phyloP scores from a whole-genome alignment of 2,797 vertebrate genomes.

The Lateolabrax maculatus region DNA sequence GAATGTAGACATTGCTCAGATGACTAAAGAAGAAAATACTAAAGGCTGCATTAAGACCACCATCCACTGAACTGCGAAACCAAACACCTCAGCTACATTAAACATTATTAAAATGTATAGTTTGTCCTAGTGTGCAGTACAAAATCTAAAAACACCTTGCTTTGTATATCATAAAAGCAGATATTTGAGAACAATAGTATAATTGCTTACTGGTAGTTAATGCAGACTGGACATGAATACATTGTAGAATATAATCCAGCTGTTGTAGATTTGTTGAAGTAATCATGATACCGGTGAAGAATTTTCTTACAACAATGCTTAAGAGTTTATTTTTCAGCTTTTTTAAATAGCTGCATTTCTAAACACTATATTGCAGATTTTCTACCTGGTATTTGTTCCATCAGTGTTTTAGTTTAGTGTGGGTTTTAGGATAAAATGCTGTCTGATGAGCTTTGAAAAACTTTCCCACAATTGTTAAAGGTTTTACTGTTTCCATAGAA shows the following conservation, averaged over 20 bases:
- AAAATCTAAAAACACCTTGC: slow-evolving; percentile 34
- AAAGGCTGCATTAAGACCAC: background rate
- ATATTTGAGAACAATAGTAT: slow-evolving; percentile 10
- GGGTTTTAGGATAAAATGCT: background rate
- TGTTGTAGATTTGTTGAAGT: slow-evolving; percentile 1
- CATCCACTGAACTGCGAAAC: slow-evolving; percentile 1
- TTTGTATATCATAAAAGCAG: slow-evolving; percentile 28
- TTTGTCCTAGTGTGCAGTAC: slow-evolving; percentile 14
- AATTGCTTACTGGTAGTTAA: slow-evolving; percentile 1
- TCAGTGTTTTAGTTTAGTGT: slow-evolving; percentile 9
- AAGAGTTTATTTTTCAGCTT: background rate
- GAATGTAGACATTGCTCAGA: slow-evolving; percentile 40
- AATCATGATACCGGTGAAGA: background rate
- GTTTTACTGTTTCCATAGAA: slow-evolving; percentile 29
- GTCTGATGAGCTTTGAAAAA: slow-evolving; percentile 15
- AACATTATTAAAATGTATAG: slow-evolving; percentile 3
- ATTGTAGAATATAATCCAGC: background rate
- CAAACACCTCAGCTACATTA: slow-evolving; percentile 13
- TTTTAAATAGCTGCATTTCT: slow-evolving; percentile 1
- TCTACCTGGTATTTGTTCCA: slow-evolving; percentile 9
- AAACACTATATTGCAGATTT: background rate
- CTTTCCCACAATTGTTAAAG: background rate
- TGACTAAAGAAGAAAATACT: background rate
- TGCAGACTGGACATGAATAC: background rate
- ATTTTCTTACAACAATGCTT: background rate